Conservation (phyloP, 2,888 invertebrate genomes). For the Andrena camellia region DNA sequence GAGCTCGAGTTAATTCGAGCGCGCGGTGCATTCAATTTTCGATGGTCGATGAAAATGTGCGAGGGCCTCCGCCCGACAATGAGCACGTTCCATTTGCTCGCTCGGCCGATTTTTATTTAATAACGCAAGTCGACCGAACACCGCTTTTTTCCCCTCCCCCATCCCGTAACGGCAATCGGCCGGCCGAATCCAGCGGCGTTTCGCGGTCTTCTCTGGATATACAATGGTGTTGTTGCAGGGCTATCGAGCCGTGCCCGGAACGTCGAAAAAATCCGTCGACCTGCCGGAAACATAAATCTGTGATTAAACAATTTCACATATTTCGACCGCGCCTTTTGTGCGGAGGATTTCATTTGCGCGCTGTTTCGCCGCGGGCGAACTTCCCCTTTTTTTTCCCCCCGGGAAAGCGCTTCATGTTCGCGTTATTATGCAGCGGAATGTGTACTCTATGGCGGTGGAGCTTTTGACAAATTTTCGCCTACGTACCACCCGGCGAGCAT, state of each 20-base stretch:
- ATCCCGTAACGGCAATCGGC: constrained; percentile 24
- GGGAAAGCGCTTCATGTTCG: background rate
- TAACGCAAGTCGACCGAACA: constrained; percentile 37
- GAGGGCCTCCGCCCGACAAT: constrained; percentile 53
- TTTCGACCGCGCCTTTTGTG: constrained; percentile 1
- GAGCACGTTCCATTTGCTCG: constrained; percentile 64
- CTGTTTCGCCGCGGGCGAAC: background rate
- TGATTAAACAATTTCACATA: constrained; percentile 31
- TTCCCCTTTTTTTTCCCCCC: background rate
- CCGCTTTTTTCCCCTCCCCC: background rate
- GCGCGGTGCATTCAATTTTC: constrained; percentile 54
- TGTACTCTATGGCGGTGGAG: constrained; percentile 4
- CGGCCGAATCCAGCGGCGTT: constrained; percentile 14
- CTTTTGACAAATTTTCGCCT: constrained; percentile 10
- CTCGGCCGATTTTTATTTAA: constrained; percentile 59
- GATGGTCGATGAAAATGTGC: constrained; percentile 58
- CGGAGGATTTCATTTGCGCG: constrained; percentile 12
- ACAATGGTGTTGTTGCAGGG: constrained; percentile 31
- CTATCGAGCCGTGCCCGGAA: constrained; percentile 17
- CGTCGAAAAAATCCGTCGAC: constrained; percentile 23
- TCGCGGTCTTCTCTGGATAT: constrained; percentile 6
- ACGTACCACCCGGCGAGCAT: too few species aligned
- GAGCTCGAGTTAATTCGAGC: constrained; percentile 67
- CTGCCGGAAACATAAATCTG: constrained; percentile 8
- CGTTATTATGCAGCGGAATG: constrained; percentile 2